Conservation (phyloP, 1,140 invertebrate genomes). For the Anagrus nilaparvatae region DNA sequence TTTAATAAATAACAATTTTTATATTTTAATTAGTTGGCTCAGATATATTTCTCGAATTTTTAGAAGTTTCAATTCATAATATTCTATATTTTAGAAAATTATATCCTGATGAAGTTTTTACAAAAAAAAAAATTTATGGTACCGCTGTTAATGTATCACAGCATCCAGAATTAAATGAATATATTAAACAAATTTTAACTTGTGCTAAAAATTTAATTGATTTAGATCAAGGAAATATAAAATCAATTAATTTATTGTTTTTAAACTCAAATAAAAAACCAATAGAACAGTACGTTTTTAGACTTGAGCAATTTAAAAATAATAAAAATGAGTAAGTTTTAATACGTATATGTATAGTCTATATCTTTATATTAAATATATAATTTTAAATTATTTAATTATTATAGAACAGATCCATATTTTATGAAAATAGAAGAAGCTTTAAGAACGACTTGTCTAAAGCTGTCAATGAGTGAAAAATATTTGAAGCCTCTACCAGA, state of each 20-base stretch:
- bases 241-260: conserved; percentile 40
- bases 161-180: conserved; percentile 50
- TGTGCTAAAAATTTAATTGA: conserved; percentile 38
- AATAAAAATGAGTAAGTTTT: conserved; percentile 26
- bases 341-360: conserved; percentile 5
- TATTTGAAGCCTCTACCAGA: conserved; percentile 43
- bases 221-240: conserved; percentile 32
- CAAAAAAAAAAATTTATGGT: conserved; percentile 47
- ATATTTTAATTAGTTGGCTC: conserved; percentile 25
- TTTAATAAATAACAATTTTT: conserved; percentile 4
- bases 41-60: conserved; percentile 44
- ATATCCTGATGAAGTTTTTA: conserved; percentile 50
- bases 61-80: conserved; percentile 49
- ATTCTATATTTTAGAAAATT: conserved; percentile 46
- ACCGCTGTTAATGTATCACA: conserved; percentile 43
- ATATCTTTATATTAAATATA: conserved; percentile 2
- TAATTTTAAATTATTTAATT: conserved; percentile 7
- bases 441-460: conserved; percentile 47
- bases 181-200: conserved; percentile 45
- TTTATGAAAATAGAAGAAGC: conserved; percentile 49
- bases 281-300: conserved; percentile 47
- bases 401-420: conserved; percentile 43
- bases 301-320: conserved; percentile 33
- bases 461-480: conserved; percentile 38
- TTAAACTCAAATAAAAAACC: conserved; percentile 25